Conservation (phyloP, 2,797 vertebrate species). For the Harpagifer antarcticus region DNA sequence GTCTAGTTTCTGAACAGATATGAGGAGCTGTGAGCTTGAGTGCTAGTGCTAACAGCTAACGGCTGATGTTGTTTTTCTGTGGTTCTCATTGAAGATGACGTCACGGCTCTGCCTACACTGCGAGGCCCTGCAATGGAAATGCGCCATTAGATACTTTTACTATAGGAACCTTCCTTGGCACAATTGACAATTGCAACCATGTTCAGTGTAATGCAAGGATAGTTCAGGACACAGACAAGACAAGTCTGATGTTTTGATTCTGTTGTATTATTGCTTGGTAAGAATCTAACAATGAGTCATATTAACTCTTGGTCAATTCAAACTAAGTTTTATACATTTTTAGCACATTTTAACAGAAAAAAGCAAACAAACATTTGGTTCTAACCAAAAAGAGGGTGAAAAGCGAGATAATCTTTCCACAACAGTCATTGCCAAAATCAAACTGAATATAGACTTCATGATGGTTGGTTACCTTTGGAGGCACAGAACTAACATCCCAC, state of each 20-base stretch:
- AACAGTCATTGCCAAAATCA: background rate
- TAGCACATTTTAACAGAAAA: background rate
- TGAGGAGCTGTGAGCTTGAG: too few species aligned
- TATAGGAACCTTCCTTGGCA: too few species aligned
- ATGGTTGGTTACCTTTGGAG: constrained; percentile 24
- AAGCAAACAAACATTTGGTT: background rate
- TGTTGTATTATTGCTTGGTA: background rate
- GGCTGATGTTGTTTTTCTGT: too few species aligned
- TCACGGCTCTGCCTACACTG: too few species aligned
- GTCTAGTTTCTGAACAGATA: too few species aligned
- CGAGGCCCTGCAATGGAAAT: too few species aligned
- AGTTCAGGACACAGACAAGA: constrained; percentile 1
- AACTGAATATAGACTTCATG: constrained; percentile 12
- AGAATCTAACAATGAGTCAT: background rate
- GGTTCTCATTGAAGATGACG: too few species aligned
- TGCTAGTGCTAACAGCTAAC: too few species aligned
- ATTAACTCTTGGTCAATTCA: background rate
- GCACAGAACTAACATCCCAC: constrained; percentile 1
- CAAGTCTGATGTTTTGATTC: too few species aligned
- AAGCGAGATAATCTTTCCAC: background rate
- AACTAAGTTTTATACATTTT: background rate
- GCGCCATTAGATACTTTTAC: too few species aligned
- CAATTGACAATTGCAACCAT: too few species aligned
- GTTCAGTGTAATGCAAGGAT: background rate
- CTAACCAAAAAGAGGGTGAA: background rate